Base-by-base conservation (phyloP, 2,797 vertebrate species). In the Urocyon cinereoargenteus region DNA sequence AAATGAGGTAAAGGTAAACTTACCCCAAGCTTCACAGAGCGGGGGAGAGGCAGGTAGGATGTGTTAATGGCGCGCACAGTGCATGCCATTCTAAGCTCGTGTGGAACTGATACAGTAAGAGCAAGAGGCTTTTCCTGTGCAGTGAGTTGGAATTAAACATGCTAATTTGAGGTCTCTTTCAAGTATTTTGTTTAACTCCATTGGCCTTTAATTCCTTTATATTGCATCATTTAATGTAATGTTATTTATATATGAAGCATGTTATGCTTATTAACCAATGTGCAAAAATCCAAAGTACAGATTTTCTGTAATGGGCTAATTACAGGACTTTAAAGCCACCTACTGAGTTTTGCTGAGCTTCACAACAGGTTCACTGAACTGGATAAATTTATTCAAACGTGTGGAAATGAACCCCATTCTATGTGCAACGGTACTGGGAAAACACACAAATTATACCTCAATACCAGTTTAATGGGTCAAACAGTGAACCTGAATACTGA, bases 101-200 rank as follows among this genome's bases (percentile, higher is more conserved):
- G 97, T 86, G 95, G 98, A 99, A 98, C 98, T 98, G 98, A 98
- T 99, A 99, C 99, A 99, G 99, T 99, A 99, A 97, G 98, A 99
- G 99, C 99, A 98, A 98, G 99, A 99, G 99, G 99, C 99, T 99
- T 99, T 99, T 99, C 97, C 99, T 99, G 99, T 99, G 98, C 99
- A 99, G 98, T 99, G 99, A 99, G 98, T 99, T 99, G 99, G 99
- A 99, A 99, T 99, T 99, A 99, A 99, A 99, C 99, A 99, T 98
- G 99, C 99, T 99, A 99, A 99, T 99, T 99, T 99, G 98, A 99
- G 98, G 99, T 99, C 99, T 99, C 98, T 98, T 99, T 98, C 98
- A 99, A 99, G 99, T 99, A 99, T 99, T 99, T 99, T 99, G 98
- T 99, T 99, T 99, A 99, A 99, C 99, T 99, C 97, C 98, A 98